Percentiles rank a stretch among this genome's conserved stretches.
Evolutionary conservation across 1,140 invertebrate genomes (phyloP).

Genomic region (Sitophilus oryzae): DNA sequence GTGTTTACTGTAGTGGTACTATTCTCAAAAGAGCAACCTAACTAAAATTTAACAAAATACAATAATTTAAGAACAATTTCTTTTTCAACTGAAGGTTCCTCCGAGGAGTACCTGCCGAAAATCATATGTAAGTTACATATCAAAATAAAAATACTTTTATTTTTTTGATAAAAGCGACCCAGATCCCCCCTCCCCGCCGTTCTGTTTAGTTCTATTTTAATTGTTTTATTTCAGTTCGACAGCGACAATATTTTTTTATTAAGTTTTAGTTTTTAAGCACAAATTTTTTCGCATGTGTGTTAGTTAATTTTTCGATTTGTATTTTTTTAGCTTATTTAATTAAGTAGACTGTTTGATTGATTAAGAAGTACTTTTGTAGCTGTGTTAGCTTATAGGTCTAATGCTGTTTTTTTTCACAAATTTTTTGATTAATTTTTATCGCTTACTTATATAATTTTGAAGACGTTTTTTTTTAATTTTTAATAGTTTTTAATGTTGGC

Average conservation of each 20-base stretch:
- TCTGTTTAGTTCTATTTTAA: no score
- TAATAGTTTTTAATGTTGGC: no score
- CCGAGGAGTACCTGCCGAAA: conserved; percentile 40
- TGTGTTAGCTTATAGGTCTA: conserved; percentile 22
- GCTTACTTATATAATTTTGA: conserved; percentile 28
- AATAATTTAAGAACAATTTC: not conserved
- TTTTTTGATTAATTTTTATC: conserved; percentile 25
- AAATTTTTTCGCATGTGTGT: conserved; percentile 34
- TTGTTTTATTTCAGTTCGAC: no score
- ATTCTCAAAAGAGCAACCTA: no score
- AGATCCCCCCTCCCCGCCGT: conserved; percentile 9
- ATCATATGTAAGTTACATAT: conserved; percentile 45
- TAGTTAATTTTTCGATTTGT: conserved; percentile 24
- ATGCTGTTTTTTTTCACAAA: conserved; percentile 21
- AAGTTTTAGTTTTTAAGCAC: conserved; percentile 37
- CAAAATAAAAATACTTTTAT: no score
- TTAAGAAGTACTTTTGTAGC: conserved; percentile 29
- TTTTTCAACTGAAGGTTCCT: conserved; percentile 30
- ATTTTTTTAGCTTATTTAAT: conserved; percentile 27
- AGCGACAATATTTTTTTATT: conserved; percentile 27
- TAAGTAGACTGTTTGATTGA: conserved; percentile 12
- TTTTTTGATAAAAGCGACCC: no score
- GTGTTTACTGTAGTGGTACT: no score
- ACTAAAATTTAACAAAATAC: no score
- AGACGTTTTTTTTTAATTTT: conserved; percentile 8